Conservation (phyloP, 2,888 invertebrate genomes). For the Masnerella sp. region DNA sequence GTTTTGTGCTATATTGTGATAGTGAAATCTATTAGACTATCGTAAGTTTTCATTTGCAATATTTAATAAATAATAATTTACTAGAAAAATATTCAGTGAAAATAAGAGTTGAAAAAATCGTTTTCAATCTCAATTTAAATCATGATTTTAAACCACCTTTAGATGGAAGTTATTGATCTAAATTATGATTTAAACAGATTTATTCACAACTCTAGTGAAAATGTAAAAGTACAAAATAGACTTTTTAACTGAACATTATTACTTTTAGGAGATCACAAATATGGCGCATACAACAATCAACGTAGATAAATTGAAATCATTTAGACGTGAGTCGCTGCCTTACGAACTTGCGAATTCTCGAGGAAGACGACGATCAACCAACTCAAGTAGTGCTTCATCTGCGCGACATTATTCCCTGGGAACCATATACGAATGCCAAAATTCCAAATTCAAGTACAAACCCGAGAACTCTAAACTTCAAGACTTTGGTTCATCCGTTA, state of each 20-base stretch:
- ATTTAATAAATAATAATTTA: too few relatives aligned
- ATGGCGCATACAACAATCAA: constrained; percentile 40
- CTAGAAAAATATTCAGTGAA: too few relatives aligned
- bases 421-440: constrained; percentile 66
- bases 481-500: constrained; percentile 25
- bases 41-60: not conserved
- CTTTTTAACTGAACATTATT: not conserved
- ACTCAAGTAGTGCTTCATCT: constrained; percentile 19
- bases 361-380: constrained; percentile 22
- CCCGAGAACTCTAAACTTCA: constrained; percentile 63
- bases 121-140: too few relatives aligned
- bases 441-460: constrained; percentile 66
- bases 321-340: constrained; percentile 38
- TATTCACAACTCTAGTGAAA: too few relatives aligned
- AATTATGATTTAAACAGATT: too few relatives aligned
- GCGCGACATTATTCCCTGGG: constrained; percentile 68
- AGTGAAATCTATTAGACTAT: not conserved
- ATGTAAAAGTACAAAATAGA: not conserved
- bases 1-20: not conserved
- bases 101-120: too few relatives aligned
- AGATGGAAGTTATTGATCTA: too few relatives aligned
- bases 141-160: too few relatives aligned
- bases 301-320: constrained; percentile 24
- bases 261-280: not conserved
- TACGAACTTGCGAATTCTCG: constrained; percentile 39